phyloP scores from a whole-genome alignment of 23 tunicate species.

The Trididemnum clinides region DNA sequence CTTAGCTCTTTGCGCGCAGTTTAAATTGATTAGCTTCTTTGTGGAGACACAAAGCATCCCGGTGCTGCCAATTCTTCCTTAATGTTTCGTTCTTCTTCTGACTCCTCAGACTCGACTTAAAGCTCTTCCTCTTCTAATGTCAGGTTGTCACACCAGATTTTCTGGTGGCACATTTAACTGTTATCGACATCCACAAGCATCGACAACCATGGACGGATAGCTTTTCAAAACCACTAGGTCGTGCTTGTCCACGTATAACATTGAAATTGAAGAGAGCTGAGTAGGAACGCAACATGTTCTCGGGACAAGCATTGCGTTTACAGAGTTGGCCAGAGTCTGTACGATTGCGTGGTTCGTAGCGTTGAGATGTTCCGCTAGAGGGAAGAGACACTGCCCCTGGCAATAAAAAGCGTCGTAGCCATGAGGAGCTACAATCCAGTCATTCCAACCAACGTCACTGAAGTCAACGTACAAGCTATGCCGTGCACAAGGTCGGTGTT shows the following conservation, averaged over 20 bases:
- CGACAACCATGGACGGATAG: conserved; percentile 78
- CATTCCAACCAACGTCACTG: conserved; percentile 74
- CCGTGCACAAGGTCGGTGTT: conserved; percentile 55
- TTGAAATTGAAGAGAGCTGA: conserved; percentile 60
- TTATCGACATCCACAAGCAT: conserved; percentile 84
- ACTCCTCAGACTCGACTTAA: too few relatives aligned
- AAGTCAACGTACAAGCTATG: conserved; percentile 90
- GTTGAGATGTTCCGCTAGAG: conserved; percentile 79
- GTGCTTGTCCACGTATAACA: conserved; percentile 80
- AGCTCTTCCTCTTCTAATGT: too few relatives aligned
- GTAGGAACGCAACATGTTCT: conserved; percentile 93
- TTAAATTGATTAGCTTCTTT: too few relatives aligned
- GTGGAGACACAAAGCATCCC: too few relatives aligned
- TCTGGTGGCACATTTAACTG: too few relatives aligned
- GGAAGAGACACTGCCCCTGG: conserved; percentile 76
- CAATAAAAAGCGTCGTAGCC: conserved; percentile 93
- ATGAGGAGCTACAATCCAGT: conserved; percentile 95
- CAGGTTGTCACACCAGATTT: too few relatives aligned
- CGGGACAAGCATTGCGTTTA: conserved; percentile 47
- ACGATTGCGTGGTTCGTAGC: conserved; percentile 96
- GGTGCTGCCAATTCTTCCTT: too few relatives aligned
- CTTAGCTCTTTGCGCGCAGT: too few relatives aligned
- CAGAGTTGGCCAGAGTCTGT: conserved; percentile 84
- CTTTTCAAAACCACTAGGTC: conserved; percentile 83
- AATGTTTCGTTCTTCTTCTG: too few relatives aligned